phyloP scores from a whole-genome alignment of 2,113 vertebrate genomes.

The Verasper variegatus region DNA sequence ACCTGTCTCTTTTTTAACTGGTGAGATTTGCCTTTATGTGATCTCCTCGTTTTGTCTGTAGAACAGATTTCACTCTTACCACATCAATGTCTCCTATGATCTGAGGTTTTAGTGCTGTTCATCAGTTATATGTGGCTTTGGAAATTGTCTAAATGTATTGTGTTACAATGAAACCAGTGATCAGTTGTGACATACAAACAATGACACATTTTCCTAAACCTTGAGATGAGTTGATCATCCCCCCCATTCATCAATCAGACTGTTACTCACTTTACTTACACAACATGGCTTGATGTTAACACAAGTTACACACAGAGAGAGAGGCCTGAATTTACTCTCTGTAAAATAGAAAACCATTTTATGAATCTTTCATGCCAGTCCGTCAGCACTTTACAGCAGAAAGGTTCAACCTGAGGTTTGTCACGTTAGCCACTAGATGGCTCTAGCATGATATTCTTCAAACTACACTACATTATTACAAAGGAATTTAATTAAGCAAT shows the following conservation, averaged over 20 bases:
- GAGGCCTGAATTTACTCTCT: background rate
- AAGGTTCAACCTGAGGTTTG: constrained; percentile 1
- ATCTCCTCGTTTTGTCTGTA: background rate
- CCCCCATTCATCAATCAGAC: background rate
- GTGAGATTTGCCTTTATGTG: background rate
- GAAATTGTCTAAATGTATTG: background rate
- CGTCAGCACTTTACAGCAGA: constrained; percentile 31
- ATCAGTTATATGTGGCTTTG: background rate
- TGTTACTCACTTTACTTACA: background rate
- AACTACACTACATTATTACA: background rate
- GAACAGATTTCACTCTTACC: background rate
- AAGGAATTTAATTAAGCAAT: constrained; percentile 9
- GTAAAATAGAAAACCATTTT: background rate
- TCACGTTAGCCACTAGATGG: background rate
- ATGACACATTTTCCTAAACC: background rate
- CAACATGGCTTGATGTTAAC: constrained; percentile 28
- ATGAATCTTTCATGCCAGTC: constrained; percentile 25
- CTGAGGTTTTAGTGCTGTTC: background rate
- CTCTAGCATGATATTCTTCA: constrained; percentile 3
- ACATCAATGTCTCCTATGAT: background rate
- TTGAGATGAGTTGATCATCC: constrained; percentile 8
- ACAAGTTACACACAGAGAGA: constrained; percentile 26
- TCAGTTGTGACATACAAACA: background rate
- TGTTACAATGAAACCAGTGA: background rate
- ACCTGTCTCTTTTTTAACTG: background rate